Percentiles rank a stretch among this genome's conserved stretches.
Evolutionary conservation across 2,888 invertebrate species (phyloP).

Genomic region (Rhorus exstirpatorius): DNA sequence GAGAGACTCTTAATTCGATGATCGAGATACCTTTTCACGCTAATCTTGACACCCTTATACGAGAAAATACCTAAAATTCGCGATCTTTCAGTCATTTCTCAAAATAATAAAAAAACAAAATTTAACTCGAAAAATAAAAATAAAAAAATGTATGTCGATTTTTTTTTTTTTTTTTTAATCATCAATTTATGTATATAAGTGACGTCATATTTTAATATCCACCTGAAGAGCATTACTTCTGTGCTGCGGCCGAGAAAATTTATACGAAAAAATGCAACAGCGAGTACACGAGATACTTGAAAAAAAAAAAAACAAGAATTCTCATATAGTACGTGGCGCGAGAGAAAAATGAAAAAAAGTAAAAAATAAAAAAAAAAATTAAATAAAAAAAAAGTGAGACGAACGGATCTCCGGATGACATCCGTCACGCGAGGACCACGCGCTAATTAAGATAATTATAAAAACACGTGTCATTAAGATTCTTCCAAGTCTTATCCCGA

Average conservation of each 20-base stretch:
- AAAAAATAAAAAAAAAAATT: constrained; percentile 30
- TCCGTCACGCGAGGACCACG: constrained; percentile 69
- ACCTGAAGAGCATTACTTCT: constrained; percentile 49
- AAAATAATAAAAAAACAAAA: too few relatives aligned
- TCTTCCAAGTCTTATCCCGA: constrained; percentile 37
- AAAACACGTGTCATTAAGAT: constrained; percentile 69
- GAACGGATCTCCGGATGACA: constrained; percentile 69
- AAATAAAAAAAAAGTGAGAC: background rate
- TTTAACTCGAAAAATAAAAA: too few relatives aligned
- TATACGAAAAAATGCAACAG: constrained; percentile 56
- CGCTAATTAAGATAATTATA: constrained; percentile 69
- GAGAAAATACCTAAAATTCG: too few relatives aligned
- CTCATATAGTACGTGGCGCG: constrained; percentile 27
- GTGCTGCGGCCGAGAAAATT: constrained; percentile 50
- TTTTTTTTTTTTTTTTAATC: too few relatives aligned
- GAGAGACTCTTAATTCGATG: too few relatives aligned
- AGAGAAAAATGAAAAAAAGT: constrained; percentile 10
- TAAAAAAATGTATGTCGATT: too few relatives aligned
- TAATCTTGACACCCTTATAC: too few relatives aligned
- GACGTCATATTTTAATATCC: constrained; percentile 27
- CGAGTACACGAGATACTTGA: constrained; percentile 8
- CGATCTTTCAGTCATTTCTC: too few relatives aligned
- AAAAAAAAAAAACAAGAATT: too few relatives aligned
- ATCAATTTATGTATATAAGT: too few relatives aligned
- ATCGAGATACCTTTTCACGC: too few relatives aligned